Conservation (phyloP, 2,888 invertebrate species). For the Hemicrepidius hirtus region DNA sequence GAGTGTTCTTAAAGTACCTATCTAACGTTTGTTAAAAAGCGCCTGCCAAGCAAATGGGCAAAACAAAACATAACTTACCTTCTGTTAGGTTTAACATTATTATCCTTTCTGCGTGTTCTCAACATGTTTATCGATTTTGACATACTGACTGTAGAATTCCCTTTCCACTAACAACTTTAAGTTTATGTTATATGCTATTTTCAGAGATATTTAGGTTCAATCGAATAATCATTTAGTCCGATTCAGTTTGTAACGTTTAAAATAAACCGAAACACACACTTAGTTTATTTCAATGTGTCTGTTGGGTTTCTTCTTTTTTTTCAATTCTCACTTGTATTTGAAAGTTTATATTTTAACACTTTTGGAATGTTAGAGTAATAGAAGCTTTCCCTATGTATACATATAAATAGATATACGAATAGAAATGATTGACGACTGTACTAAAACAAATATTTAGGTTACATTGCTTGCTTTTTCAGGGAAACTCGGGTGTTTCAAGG, state of each 20-base stretch:
- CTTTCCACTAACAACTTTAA: constrained; percentile 40
- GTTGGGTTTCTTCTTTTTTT: constrained; percentile 4
- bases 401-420: constrained; percentile 34
- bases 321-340: background rate
- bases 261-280: constrained; percentile 36
- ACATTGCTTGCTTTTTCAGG: constrained; percentile 5
- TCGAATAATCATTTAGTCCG: constrained; percentile 48
- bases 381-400: constrained; percentile 4
- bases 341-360: constrained; percentile 2
- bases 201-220: constrained; percentile 48
- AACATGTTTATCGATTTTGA: constrained; percentile 83
- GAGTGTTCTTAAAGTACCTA: too few species aligned
- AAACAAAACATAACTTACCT: constrained; percentile 75
- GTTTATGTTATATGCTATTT: constrained; percentile 52
- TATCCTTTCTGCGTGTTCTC: constrained; percentile 89
- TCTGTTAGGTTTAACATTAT: constrained; percentile 92
- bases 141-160: constrained; percentile 68
- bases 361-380: constrained; percentile 37
- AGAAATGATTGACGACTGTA: constrained; percentile 37
- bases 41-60: background rate
- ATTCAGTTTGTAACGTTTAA: constrained; percentile 36
- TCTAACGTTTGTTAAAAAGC: too few species aligned
- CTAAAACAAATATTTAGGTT: constrained; percentile 40
- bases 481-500: too few species aligned
- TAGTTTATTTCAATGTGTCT: constrained; percentile 34